Evolutionary conservation across 2,113 vertebrate genomes (phyloP).

Genomic region (Alligator mississippiensis): DNA sequence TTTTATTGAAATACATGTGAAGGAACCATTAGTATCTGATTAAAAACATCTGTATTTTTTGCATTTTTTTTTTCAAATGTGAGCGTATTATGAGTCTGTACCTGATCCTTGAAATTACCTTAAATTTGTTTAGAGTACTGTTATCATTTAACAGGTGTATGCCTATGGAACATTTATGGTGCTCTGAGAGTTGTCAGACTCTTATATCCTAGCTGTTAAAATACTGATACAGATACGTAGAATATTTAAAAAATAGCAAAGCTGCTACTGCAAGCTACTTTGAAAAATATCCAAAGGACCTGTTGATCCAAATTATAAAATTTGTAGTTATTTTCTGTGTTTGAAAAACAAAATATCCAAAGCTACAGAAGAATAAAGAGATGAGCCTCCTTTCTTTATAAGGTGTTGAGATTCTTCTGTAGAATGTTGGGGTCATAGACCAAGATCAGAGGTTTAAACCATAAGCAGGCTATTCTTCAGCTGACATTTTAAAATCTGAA

Average conservation of each 20-base stretch:
- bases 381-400: background rate
- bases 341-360: background rate
- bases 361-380: conserved; percentile 26
- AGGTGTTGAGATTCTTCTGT: background rate
- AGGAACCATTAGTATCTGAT: background rate
- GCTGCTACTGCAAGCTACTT: conserved; percentile 45
- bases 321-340: background rate
- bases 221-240: background rate
- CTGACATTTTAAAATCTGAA: background rate
- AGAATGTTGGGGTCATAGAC: background rate
- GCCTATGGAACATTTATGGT: conserved; percentile 31
- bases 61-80: conserved; percentile 44
- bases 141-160: background rate
- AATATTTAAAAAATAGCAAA: background rate
- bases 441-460: background rate
- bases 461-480: background rate
- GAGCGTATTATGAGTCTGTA: conserved; percentile 30
- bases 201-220: conserved; percentile 17
- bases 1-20: conserved; percentile 13
- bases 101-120: background rate
- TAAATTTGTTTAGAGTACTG: background rate
- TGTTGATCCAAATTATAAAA: background rate
- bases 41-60: conserved; percentile 24
- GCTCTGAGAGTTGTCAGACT: background rate
- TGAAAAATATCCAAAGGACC: background rate